These are phyloP conservation scores for Lagopus leucura DNA, from an alignment of 2,113 vertebrate species.

Conservation along the genomic window DNA sequence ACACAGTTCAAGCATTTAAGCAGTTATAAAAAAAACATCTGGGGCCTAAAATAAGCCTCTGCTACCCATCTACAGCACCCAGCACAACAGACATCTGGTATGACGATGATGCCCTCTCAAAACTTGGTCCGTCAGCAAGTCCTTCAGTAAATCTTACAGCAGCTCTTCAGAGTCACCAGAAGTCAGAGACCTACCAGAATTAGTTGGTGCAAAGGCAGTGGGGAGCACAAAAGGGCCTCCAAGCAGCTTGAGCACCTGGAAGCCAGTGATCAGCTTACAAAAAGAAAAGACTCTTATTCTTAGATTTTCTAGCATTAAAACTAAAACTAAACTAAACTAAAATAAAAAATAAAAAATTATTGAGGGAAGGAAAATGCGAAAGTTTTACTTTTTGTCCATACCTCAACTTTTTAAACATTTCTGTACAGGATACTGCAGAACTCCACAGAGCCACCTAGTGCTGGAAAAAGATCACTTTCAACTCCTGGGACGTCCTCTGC, in stretches of 20 bases:
- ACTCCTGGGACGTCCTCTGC: not conserved
- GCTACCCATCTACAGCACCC: not conserved
- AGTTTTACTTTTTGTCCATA: not conserved
- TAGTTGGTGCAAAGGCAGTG: not conserved
- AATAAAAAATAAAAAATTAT: not conserved
- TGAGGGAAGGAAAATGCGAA: not conserved
- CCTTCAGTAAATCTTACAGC: not conserved
- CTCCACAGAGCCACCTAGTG: conserved; percentile 24
- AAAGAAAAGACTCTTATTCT: not conserved
- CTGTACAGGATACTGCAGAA: not conserved
- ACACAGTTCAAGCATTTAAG: not conserved
- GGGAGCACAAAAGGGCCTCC: not conserved
- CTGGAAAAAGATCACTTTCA: not conserved
- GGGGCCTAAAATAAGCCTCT: not conserved
- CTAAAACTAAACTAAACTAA: too few relatives aligned
- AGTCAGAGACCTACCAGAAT: not conserved
- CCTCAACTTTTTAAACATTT: not conserved
- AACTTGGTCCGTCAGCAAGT: not conserved
- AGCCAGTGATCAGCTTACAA: not conserved
- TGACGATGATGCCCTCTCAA: not conserved
- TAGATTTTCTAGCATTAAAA: not conserved
- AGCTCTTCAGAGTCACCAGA: not conserved
- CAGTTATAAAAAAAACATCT: conserved; percentile 9
- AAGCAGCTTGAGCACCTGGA: not conserved
- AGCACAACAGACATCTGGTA: not conserved